Percentiles rank a stretch among this genome's conserved stretches.
Conservation (phyloP, 1,140 invertebrate species). For the Nasonia vitripennis region DNA sequence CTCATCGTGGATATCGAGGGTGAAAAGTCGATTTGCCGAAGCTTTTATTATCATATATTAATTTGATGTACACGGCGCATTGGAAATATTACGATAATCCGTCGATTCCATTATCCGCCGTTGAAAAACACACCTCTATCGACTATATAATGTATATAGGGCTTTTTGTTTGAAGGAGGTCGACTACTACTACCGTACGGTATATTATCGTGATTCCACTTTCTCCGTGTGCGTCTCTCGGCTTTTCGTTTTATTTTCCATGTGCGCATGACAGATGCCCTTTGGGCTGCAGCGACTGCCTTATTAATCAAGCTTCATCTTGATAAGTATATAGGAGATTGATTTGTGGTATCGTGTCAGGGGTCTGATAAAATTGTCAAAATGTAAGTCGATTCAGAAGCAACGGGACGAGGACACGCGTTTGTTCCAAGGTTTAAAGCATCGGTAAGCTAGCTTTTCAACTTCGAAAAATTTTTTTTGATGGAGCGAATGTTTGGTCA, state of each 20-base stretch:
- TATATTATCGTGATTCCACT: no score
- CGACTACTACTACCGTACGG: not conserved
- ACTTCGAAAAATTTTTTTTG: no score
- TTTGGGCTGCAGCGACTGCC: not conserved
- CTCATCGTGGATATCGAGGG: not conserved
- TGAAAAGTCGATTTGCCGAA: not conserved
- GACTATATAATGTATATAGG: no score
- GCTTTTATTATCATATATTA: not conserved
- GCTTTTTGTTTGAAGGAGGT: not conserved
- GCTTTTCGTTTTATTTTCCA: not conserved
- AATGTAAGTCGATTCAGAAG: not conserved
- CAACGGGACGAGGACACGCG: not conserved
- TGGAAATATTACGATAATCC: not conserved
- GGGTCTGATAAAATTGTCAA: not conserved
- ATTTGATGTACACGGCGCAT: not conserved
- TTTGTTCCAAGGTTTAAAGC: not conserved
- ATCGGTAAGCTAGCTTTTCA: no score
- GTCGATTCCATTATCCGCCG: not conserved
- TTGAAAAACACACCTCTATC: no score
- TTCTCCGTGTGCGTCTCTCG: no score
- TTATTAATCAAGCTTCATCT: slow-evolving; percentile 4
- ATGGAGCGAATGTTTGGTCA: no score
- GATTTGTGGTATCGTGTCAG: not conserved
- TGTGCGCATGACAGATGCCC: not conserved
- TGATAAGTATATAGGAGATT: not conserved